Conservation (phyloP, 2,888 invertebrate genomes). For the Salpingus planirostris region DNA sequence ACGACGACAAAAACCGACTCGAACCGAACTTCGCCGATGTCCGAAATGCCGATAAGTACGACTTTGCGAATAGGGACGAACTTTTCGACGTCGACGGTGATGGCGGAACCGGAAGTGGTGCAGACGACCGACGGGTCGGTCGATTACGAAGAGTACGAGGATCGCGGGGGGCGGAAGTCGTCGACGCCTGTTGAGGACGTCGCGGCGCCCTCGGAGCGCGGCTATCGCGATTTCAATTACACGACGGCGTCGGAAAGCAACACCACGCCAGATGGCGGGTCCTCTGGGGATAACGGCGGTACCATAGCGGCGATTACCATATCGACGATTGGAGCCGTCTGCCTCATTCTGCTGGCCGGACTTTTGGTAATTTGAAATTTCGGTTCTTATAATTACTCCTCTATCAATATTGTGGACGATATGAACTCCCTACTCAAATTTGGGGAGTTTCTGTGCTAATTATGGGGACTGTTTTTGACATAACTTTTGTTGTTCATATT, state of each 20-base stretch:
- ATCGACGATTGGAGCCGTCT: constrained; percentile 70
- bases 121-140: constrained; percentile 3
- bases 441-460: no score
- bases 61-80: not conserved
- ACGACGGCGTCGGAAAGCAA: constrained; percentile 19
- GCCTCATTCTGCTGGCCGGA: constrained; percentile 66
- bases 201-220: no score
- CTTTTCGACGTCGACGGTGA: not conserved
- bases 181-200: no score
- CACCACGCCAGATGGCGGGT: constrained; percentile 33
- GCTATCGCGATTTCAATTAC: not conserved
- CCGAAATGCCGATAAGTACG: not conserved
- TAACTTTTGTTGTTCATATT: no score
- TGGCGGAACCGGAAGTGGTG: not conserved
- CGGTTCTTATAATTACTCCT: no score
- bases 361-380: constrained; percentile 67
- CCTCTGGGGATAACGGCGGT: constrained; percentile 47
- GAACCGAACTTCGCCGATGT: not conserved
- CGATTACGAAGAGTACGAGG: no score
- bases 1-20: constrained; percentile 3
- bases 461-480: no score
- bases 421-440: no score
- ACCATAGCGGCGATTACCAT: constrained; percentile 75
- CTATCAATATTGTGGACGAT: no score
- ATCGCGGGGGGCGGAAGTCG: no score